Evolutionary conservation across 64 coral and sea anemone species (phyloP).

Genomic region (Stichodactyla helianthus): DNA sequence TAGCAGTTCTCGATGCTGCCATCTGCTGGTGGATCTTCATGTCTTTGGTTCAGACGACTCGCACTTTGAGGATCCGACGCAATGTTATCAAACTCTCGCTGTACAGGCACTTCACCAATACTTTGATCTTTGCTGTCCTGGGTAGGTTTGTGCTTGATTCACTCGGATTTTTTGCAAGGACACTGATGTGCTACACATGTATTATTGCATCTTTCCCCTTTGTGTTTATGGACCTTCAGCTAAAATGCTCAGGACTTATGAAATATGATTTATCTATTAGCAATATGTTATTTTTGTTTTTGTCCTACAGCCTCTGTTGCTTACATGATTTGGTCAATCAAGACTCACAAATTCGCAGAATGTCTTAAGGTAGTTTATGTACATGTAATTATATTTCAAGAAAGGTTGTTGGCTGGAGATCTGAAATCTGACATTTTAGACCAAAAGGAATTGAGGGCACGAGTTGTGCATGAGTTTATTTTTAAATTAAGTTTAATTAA

Average conservation of each 20-base stretch:
- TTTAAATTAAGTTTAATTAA: too few relatives aligned
- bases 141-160: slow-evolving; percentile 37
- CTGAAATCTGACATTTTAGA: too few relatives aligned
- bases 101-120: slow-evolving; percentile 96
- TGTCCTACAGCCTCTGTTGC: slow-evolving; percentile 73
- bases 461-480: too few relatives aligned
- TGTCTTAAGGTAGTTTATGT: slow-evolving; percentile 59
- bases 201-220: too few relatives aligned
- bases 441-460: too few relatives aligned
- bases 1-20: slow-evolving; percentile 89
- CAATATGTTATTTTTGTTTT: background rate
- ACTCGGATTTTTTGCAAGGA: too few relatives aligned
- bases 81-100: slow-evolving; percentile 92
- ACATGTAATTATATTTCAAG: background rate
- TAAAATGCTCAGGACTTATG: too few relatives aligned
- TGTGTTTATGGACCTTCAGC: too few relatives aligned
- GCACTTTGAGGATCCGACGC: slow-evolving; percentile 85
- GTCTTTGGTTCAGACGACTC: slow-evolving; percentile 84
- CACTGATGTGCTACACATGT: too few relatives aligned
- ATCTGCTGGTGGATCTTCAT: slow-evolving; percentile 99
- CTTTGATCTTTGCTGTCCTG: slow-evolving; percentile 87
- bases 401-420: too few relatives aligned
- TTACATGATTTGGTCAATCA: slow-evolving; percentile 99
- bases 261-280: too few relatives aligned
- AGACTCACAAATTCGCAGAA: slow-evolving; percentile 71